Conservation (phyloP, 2,797 vertebrate species). For the Syngnathus acus region DNA sequence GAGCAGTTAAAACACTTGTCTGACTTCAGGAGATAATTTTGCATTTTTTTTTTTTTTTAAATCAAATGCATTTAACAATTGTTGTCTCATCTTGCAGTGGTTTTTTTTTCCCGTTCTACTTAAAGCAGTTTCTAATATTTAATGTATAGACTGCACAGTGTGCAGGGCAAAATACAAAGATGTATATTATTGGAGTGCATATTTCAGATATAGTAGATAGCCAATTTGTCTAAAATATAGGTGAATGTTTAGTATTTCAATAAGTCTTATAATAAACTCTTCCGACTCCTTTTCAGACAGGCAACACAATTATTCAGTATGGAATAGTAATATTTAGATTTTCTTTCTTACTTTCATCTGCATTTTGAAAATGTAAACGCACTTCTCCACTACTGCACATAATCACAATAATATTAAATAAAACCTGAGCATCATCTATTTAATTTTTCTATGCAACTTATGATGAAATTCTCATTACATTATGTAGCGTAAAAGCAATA, state of each 20-base stretch:
- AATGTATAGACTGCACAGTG: not conserved
- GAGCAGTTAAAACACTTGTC: not conserved
- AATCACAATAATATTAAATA: not conserved
- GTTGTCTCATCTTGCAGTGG: not conserved
- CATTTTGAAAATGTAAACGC: not conserved
- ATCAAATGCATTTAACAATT: not conserved
- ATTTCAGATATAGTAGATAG: not conserved
- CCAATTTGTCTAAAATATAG: not conserved
- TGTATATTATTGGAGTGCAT: not conserved
- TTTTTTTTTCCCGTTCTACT: too few species aligned
- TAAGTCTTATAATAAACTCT: too few species aligned
- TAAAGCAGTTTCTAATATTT: too few species aligned
- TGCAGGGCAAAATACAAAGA: too few species aligned
- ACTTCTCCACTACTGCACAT: too few species aligned
- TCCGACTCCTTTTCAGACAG: not conserved
- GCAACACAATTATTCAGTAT: not conserved
- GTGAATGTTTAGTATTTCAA: not conserved
- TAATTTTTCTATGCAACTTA: not conserved
- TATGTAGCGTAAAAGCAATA: slow-evolving; percentile 4
- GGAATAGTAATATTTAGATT: not conserved
- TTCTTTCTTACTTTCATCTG: not conserved
- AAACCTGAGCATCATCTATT: not conserved
- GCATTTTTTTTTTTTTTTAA: too few species aligned
- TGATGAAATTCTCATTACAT: not conserved
- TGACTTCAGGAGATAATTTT: slow-evolving; percentile 11